A percentile compares a stretch with the other conserved stretches of the same genome.
Conservation (phyloP, 2,113 vertebrate species). For the Canis aureus region DNA sequence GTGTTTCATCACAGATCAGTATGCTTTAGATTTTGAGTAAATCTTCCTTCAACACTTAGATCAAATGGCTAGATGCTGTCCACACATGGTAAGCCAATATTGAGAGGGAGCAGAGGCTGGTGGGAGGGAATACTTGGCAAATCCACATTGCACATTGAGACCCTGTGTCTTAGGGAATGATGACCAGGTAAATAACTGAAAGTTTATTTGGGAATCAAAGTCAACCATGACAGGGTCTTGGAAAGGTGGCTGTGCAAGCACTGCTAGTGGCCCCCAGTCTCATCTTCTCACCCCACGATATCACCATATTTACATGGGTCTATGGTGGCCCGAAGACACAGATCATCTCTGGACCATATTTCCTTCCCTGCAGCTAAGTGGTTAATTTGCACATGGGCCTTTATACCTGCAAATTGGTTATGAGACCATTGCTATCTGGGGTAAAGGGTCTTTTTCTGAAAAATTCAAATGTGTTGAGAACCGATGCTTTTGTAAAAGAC, state of each 20-base stretch:
- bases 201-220: neutral
- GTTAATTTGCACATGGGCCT: neutral
- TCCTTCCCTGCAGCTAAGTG: neutral
- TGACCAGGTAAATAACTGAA: neutral
- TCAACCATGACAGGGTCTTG: neutral
- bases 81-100: rapidly evolving
- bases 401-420: neutral
- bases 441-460: neutral
- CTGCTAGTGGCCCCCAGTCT: neutral
- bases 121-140: too few species aligned
- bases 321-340: rapidly evolving
- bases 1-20: neutral
- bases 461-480: neutral
- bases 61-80: neutral
- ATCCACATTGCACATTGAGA: rapidly evolving
- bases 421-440: neutral
- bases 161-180: neutral
- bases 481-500: neutral
- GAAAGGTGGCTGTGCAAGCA: rapidly evolving
- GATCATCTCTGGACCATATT: neutral
- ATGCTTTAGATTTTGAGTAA: neutral
- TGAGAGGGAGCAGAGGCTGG: neutral
- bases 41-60: neutral
- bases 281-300: too few species aligned
- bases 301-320: neutral